Base-by-base conservation (phyloP, 2,113 vertebrate genomes). In the Silurus glanis region DNA sequence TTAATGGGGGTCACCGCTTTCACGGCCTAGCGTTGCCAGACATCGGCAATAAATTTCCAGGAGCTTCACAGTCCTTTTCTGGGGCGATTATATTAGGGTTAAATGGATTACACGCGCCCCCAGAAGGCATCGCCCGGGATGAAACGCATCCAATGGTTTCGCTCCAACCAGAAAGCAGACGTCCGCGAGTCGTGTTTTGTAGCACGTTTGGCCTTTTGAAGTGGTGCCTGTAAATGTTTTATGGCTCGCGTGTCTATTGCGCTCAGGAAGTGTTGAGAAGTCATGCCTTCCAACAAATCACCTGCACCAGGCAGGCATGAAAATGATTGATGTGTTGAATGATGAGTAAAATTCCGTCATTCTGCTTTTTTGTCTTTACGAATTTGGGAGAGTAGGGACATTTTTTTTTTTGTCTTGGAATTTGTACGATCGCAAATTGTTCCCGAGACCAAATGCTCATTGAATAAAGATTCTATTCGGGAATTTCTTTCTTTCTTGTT, bases 111-210 rank as follows among this genome's bases (percentile, higher is more conserved):
- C 78, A 61, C 25, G 59, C 23, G 28, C 28, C 9, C 9, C 78
- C 78, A 45, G 76, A 21, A 80, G 78, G 78, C 56, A 80, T 58
- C 55, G 3, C 13, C 17, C 1, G 49, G 10, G 49, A 76, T 55
- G 23, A 76, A 45, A 45, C 23, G 16, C 25, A 17, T 45, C 13
- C 28, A 0, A 23, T 13, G 28, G 6, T 85, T 80, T 69, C 62
- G 12, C 84, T 79, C 6, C 61, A 56, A 17, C 28, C 51, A 45
- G 17, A 79, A 85, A 85, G 80, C 84, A 85, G 84, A 85, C 49
- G 62, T 37, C 28, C 61, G 17, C n/a, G 74, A 13, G 61, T 79
- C 45, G 61, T 21, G 61, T 79, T 67, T 17, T 85, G 49, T n/a
- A 45, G 25, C 10, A 1, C 12, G 16, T 49, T 16, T 0, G 10